Conservation (phyloP, 2,888 invertebrate species). For the Agrotis segetum region DNA sequence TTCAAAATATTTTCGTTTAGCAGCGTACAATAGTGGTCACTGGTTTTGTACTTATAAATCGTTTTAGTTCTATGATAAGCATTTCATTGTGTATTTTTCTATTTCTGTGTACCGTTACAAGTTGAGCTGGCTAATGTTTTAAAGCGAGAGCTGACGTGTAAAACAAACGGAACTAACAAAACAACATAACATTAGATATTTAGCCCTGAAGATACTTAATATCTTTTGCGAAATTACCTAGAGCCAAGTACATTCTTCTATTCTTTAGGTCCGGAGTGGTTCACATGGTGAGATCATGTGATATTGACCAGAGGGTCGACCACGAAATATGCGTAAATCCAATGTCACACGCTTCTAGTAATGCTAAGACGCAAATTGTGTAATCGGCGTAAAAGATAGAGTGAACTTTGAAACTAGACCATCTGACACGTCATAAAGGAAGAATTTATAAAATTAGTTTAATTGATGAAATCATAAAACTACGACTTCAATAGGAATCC, state of each 20-base stretch:
- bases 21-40: slow-evolving; percentile 1
- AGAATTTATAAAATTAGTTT: slow-evolving; percentile 14
- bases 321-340: slow-evolving; percentile 71
- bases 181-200: slow-evolving; percentile 6
- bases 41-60: background rate
- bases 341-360: slow-evolving; percentile 72
- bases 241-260: slow-evolving; percentile 9
- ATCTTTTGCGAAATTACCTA: slow-evolving; percentile 27
- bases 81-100: background rate
- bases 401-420: slow-evolving; percentile 39
- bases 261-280: slow-evolving; percentile 38
- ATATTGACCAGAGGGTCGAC: slow-evolving; percentile 60
- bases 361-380: slow-evolving; percentile 73
- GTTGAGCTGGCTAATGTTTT: background rate
- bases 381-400: slow-evolving; percentile 59
- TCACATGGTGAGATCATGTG: slow-evolving; percentile 56
- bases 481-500: background rate
- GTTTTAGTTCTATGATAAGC: background rate
- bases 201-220: slow-evolving; percentile 26
- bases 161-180: background rate
- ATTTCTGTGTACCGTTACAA: background rate
- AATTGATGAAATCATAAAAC: background rate
- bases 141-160: background rate
- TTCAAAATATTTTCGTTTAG: background rate
- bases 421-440: slow-evolving; percentile 6